These are phyloP conservation scores for Metaphire vulgaris DNA, from an alignment of 1,140 invertebrate species.

Conservation along the genomic window DNA sequence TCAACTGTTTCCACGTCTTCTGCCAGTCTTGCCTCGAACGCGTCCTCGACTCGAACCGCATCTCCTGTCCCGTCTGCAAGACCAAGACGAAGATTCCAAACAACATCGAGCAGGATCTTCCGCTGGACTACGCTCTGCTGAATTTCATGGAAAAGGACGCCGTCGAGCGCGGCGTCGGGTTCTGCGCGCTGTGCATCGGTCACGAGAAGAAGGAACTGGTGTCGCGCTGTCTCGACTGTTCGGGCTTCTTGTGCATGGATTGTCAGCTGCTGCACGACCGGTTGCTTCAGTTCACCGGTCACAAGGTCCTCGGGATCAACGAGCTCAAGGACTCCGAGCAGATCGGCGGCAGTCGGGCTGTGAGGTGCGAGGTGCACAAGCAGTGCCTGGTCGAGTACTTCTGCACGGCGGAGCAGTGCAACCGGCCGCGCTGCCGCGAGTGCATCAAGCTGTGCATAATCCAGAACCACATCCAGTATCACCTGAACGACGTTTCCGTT, in stretches of 20 bases:
- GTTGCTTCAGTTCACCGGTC: background rate
- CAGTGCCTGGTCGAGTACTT: background rate
- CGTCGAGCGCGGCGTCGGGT: background rate
- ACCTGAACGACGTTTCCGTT: background rate
- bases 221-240: background rate
- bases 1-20: background rate
- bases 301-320: background rate
- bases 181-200: background rate
- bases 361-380: background rate
- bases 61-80: background rate
- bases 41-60: background rate
- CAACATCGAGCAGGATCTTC: background rate
- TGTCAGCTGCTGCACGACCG: background rate
- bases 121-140: background rate
- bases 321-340: too few species aligned
- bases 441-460: background rate
- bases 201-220: background rate
- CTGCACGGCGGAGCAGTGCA: background rate
- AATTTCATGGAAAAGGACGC: background rate
- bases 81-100: background rate
- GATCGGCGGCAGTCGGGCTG: too few species aligned
- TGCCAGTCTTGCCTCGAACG: background rate
- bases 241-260: background rate
- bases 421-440: background rate
- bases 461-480: background rate